phyloP scores from a whole-genome alignment of 2,113 vertebrate species.

The Terrapene triunguis region DNA sequence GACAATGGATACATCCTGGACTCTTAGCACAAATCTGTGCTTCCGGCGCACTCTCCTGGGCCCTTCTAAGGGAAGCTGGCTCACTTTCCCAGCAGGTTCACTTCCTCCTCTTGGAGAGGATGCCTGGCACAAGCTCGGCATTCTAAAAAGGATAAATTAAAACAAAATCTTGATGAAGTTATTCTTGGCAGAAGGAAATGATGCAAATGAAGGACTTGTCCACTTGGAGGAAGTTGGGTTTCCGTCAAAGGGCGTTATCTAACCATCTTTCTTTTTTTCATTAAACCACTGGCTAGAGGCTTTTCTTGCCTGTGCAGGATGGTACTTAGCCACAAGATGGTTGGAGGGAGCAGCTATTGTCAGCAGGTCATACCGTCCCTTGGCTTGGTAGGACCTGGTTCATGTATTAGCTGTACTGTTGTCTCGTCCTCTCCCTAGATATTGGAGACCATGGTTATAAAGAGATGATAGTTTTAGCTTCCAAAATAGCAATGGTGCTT shows the following conservation, averaged over 20 bases:
- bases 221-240: conserved; percentile 74
- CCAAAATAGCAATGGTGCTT: background rate
- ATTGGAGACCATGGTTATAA: background rate
- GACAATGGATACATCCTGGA: conserved; percentile 43
- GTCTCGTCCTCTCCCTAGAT: background rate
- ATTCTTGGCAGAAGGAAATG: conserved; percentile 76
- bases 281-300: background rate
- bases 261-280: background rate
- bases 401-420: background rate
- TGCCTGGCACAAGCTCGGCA: conserved; percentile 51
- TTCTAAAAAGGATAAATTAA: background rate
- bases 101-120: conserved; percentile 35
- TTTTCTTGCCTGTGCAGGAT: background rate
- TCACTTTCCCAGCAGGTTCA: background rate
- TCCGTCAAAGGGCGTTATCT: conserved; percentile 52
- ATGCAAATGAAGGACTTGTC: conserved; percentile 68
- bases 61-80: conserved; percentile 36
- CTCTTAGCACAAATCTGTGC: background rate
- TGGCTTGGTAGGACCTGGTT: background rate
- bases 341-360: background rate
- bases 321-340: background rate
- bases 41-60: background rate
- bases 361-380: background rate
- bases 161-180: conserved; percentile 43
- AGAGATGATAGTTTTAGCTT: background rate